Evolutionary conservation across 2,113 vertebrate species (phyloP).

Genomic region (Romanogobio albipinnatus): DNA sequence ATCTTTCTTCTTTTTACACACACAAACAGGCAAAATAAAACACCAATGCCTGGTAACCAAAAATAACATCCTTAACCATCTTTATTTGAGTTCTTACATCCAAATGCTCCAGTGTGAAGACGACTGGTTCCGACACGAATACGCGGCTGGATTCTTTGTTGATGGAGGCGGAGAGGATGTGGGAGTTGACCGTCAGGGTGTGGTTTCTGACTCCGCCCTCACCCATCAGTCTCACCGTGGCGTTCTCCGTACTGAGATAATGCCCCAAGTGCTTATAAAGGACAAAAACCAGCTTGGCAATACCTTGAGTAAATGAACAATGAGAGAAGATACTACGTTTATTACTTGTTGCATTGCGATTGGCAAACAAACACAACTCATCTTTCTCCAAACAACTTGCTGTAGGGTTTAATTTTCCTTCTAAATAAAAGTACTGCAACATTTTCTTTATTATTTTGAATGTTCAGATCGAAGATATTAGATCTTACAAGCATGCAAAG

Average conservation of each 20-base stretch:
- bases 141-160: conserved; percentile 98
- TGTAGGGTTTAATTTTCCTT: background rate
- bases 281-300: conserved; percentile 97
- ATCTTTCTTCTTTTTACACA: background rate
- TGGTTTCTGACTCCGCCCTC: conserved; percentile 86
- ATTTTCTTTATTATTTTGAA: background rate
- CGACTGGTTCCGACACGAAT: conserved; percentile 92
- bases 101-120: conserved; percentile 95
- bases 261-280: conserved; percentile 96
- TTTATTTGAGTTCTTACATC: conserved; percentile 83
- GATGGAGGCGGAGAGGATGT: conserved; percentile 96
- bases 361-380: background rate
- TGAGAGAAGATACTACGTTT: background rate
- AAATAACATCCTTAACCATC: background rate
- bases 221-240: conserved; percentile 86
- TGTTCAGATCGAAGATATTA: too few relatives aligned
- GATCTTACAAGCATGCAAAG: too few relatives aligned
- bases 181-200: conserved; percentile 95
- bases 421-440: background rate
- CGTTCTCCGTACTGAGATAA: conserved; percentile 95
- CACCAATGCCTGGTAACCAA: too few relatives aligned
- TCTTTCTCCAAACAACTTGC: background rate
- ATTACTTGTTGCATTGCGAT: background rate
- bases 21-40: too few relatives aligned
- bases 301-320: conserved; percentile 72